A percentile compares a stretch with the other conserved stretches of the same genome.
Conservation (phyloP, 2,113 vertebrate species). For the Malurus alboscapulatus region DNA sequence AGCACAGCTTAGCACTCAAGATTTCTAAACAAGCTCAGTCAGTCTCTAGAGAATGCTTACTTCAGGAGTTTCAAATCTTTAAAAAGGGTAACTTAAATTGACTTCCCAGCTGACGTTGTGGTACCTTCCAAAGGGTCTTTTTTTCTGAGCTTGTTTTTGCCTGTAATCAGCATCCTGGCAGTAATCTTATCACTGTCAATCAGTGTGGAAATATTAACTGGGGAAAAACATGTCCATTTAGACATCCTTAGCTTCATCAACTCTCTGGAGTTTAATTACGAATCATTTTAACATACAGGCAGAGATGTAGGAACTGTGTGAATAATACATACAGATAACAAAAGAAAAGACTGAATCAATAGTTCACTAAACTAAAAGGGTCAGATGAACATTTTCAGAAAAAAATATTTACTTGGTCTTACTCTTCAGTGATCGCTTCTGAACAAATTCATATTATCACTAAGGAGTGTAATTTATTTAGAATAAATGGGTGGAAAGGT, state of each 20-base stretch:
- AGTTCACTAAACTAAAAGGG: not conserved
- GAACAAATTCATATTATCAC: not conserved
- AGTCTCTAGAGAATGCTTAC: not conserved
- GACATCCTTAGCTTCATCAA: not conserved
- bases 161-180: conserved; percentile 14
- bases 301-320: conserved; percentile 15
- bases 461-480: not conserved
- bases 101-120: not conserved
- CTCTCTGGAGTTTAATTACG: conserved; percentile 39
- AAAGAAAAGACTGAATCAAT: not conserved
- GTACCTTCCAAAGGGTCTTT: not conserved
- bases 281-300: not conserved
- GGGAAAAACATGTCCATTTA: not conserved
- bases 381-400: not conserved
- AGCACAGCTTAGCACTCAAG: not conserved
- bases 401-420: not conserved
- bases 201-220: conserved; percentile 6
- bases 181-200: conserved; percentile 27
- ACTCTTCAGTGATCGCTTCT: not conserved
- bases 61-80: not conserved
- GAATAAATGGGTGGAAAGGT: not conserved
- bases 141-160: not conserved
- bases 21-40: not conserved
- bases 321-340: not conserved
- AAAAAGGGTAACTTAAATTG: not conserved